Base-by-base conservation (phyloP, 2,888 invertebrate genomes). In the Zele albiditarsus region DNA sequence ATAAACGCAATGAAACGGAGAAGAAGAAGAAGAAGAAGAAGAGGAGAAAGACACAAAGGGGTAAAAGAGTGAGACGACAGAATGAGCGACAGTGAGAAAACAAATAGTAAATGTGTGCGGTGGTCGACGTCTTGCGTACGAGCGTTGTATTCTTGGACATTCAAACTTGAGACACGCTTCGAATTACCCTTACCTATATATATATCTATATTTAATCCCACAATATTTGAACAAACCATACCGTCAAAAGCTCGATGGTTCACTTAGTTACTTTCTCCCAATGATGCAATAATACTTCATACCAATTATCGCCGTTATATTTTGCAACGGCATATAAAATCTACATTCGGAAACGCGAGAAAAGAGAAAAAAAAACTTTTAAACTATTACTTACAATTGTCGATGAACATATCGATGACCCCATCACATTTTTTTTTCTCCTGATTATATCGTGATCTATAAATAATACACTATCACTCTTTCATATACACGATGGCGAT, bases 91-190 rank as follows among this genome's bases (percentile, higher is more conserved):
- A n/a, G n/a, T 46, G 46, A 46, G n/a, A n/a, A 46, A 46, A 46
- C 16, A n/a, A 46, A 46, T 46, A 46, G n/a, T 46, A 46, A 16
- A 46, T 46, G 46, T 46, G 46, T 46, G 46, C n/a, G 42, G 14
- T 42, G 42, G 42, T 42, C 42, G 46, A 23, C 49, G 27, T 67
- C 49, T 42, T 42, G 42, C 66, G 49, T 23, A 67, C 42, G 8
- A 23, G 33, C 27, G 42, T 76, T 66, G 74, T 79, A 79, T 77
- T 77, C 73, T 62, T 68, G 77, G 70, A 60, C 49, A 74, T 70
- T 53, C 73, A 53, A 77, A 75, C 75, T 73, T 65, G 69, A 73
- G 73, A 71, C 75, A 78, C 77, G 73, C 73, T 71, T 71, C 77
- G 63, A 62, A 60, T 69, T 42, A 71, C 38, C 66, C 53, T 20